Evolutionary conservation across 2,888 invertebrate species (phyloP).

Genomic region (Opisthograptis luteolata): DNA sequence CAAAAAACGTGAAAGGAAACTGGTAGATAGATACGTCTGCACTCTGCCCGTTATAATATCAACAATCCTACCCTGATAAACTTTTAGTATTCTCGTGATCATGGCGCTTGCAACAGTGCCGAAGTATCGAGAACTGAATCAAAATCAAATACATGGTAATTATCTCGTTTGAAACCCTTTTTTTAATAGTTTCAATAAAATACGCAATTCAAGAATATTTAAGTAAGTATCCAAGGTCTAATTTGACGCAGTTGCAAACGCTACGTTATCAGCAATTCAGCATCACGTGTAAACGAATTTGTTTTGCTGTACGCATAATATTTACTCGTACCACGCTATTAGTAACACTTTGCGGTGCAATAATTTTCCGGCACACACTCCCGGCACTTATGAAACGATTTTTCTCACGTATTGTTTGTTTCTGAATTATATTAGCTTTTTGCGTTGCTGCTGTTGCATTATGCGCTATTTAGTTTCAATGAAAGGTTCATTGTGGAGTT

Average conservation of each 20-base stretch:
- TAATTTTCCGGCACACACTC: constrained; percentile 31
- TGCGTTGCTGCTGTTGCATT: constrained; percentile 16
- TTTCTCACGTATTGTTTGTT: constrained; percentile 36
- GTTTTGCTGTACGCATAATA: constrained; percentile 13
- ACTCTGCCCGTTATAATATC: too few relatives aligned
- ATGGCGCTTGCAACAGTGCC: too few relatives aligned
- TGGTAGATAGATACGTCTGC: too few relatives aligned
- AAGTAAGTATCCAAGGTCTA: too few relatives aligned
- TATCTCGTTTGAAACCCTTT: too few relatives aligned
- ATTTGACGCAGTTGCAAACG: neutral
- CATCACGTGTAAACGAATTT: constrained; percentile 1
- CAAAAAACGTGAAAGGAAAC: too few relatives aligned
- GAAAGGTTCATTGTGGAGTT: too few relatives aligned
- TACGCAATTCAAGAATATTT: neutral
- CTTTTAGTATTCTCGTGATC: too few relatives aligned
- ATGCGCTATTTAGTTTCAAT: constrained; percentile 4
- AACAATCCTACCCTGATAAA: too few relatives aligned
- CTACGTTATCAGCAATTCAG: neutral
- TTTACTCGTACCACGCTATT: constrained; percentile 6
- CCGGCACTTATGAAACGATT: constrained; percentile 32
- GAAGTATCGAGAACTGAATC: too few relatives aligned
- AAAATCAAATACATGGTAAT: too few relatives aligned
- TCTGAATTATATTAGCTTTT: constrained; percentile 23
- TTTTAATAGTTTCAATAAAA: too few relatives aligned
- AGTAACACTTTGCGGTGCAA: constrained; percentile 20